phyloP scores from a whole-genome alignment of 2,113 vertebrate species.

The Prochilodus magdalenae region DNA sequence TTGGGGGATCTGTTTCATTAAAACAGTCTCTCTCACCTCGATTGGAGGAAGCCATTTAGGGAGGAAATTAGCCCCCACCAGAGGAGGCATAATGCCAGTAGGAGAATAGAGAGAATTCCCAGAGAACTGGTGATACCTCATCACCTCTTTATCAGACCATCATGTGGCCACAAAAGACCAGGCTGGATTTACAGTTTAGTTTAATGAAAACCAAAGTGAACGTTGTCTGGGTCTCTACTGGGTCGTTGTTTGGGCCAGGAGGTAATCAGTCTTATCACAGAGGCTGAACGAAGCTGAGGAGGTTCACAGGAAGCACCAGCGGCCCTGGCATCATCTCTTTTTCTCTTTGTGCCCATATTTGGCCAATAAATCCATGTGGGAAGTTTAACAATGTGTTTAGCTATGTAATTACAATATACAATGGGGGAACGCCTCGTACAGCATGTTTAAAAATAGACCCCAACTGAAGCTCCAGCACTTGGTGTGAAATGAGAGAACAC shows the following conservation, averaged over 20 bases:
- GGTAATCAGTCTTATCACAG: conserved; percentile 32
- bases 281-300: conserved; percentile 21
- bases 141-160: conserved; percentile 25
- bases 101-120: conserved; percentile 17
- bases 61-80: conserved; percentile 21
- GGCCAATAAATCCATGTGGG: conserved; percentile 58
- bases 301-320: conserved; percentile 28
- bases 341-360: conserved; percentile 59
- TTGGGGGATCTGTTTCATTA: conserved; percentile 23
- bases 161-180: conserved; percentile 13
- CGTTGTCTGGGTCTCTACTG: background rate
- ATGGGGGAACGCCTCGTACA: conserved; percentile 50
- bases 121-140: conserved; percentile 16
- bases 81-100: conserved; percentile 18
- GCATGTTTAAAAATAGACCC: conserved; percentile 51
- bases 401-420: conserved; percentile 61
- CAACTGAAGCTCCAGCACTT: conserved; percentile 42
- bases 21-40: conserved; percentile 16
- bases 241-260: conserved; percentile 30
- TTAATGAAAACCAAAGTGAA: background rate
- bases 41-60: conserved; percentile 40
- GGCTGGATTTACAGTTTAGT: conserved; percentile 11
- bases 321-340: background rate
- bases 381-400: conserved; percentile 60
- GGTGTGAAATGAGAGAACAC: background rate